Evolutionary conservation across 2,888 invertebrate genomes (phyloP), one percentile per base, ranked within the genome.

Genomic region (Patella caerulea): DNA sequence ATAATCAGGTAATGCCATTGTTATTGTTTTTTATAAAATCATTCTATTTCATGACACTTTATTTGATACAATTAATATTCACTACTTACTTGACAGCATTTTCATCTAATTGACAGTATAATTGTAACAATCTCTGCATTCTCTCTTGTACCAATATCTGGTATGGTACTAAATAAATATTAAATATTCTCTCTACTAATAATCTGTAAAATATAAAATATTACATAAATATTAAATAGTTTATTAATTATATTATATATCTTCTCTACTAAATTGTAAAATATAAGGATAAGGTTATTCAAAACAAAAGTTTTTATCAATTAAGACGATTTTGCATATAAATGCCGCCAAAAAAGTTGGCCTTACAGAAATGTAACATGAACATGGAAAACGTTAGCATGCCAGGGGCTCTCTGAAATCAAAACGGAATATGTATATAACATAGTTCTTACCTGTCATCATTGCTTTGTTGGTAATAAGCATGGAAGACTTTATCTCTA

Each of bases 131-230:
- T 88, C 96, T 96, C 91, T 96, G 97, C 98, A 98, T 98, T 81
- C 98, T 94, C 79, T 97, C 96, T 34, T 95, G 94, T 0, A 97
- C 94, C 0, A 96, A 94, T 78, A 98, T 92, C 82, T 96, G 96
- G 91, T 97, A 99, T 0, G 98, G 98, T 72, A 99, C 98, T 77
- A 99, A 93, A 79, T 97, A 98, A 12, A 97, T 98, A 90, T 98
- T 98, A 70, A 99, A 92, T 53, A 98, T 93, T 84, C 98, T 93
- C 92, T 99, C 98, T 1, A 98, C 98, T 76, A 98, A 91, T 75
- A 98, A 92, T 87, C 94, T 93, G 85, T 29, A 84, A 80, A 65
- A 78, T 15, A 72, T 12, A 76, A 55, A 19, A 69, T 56, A 19
- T 19, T 70, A 69, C 24, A 69, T 45, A 52, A 45, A 29, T 19